Percentiles rank a stretch among this genome's conserved stretches.
Evolutionary conservation across 2,113 vertebrate genomes (phyloP).

Genomic region (Halcyon senegalensis): DNA sequence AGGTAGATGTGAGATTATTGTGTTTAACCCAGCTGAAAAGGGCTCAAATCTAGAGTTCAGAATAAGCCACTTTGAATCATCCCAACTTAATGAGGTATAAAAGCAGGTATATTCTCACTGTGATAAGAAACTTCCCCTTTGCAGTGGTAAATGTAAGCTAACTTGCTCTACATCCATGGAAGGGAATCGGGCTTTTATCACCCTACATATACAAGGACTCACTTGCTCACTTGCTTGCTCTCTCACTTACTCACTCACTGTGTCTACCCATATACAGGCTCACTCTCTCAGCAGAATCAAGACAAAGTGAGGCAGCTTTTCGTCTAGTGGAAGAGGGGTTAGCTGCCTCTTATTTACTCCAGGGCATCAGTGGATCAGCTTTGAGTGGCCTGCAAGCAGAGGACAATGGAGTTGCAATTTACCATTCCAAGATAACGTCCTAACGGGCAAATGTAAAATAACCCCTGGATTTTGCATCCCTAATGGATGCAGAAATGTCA

Average conservation of each 20-base stretch:
- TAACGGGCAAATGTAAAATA: conserved; percentile 13
- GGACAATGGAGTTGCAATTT: neutral
- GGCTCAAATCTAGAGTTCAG: neutral
- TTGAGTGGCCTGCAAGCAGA: neutral
- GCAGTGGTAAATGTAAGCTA: neutral
- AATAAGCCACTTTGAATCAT: neutral
- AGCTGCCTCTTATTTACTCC: neutral
- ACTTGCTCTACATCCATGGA: fast-evolving
- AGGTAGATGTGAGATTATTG: neutral
- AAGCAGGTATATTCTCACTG: neutral
- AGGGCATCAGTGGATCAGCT: neutral
- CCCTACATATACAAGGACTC: neutral
- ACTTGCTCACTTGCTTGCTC: neutral
- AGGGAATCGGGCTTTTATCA: neutral
- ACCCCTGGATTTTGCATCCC: neutral
- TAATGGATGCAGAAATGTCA: conserved; percentile 8
- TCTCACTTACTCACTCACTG: neutral
- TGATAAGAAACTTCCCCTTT: neutral
- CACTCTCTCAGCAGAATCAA: neutral
- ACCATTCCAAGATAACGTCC: neutral
- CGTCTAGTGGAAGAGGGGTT: neutral
- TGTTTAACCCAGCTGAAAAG: neutral
- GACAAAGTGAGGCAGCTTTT: neutral
- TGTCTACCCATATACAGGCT: neutral
- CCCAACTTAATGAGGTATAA: neutral